Base-by-base conservation (phyloP, 2,888 invertebrate species). In the Synergus umbraculus region DNA sequence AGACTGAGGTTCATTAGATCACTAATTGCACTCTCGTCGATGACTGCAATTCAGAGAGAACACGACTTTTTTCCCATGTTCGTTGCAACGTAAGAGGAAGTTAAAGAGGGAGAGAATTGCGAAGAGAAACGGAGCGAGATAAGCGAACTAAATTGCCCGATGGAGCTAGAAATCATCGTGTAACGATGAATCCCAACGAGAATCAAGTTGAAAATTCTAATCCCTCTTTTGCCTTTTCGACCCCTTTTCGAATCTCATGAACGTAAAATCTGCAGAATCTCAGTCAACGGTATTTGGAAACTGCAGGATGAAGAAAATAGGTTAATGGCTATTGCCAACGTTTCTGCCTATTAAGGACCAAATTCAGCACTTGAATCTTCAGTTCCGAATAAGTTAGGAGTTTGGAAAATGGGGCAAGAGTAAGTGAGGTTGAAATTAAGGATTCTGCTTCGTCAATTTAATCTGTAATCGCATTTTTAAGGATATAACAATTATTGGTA, bases 71-170 rank as follows among this genome's bases (percentile, higher is more conserved):
- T 67, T 69, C 46, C 29, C 41, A 37, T 37, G 54, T 73, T 73
- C 73, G n/a, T 73, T 54, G 54, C 73, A 73, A 73, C 73, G 37
- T 73, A 54, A 54, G 73, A 54, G 54, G 41, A 37, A 73, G 73
- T 49, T 54, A 73, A 73, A 73, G 54, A 73, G 73, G 49, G 54
- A 73, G 37, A 41, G 46, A 73, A 73, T 73, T 73, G 54, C 10
- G 73, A 54, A 54, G 73, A 73, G 73, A 73, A 73, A 54, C 54
- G 73, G 73, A 54, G 73, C 73, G 73, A n/a, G 73, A 73, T 73
- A 73, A 73, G 73, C 73, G 73, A 41, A 29, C 37, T 37, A 54
- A 73, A 73, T 73, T 73, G 73, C 73, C 54, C 54, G 73, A 54
- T 73, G 54, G 54, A 73, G 54, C 73, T 49, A 54, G 54, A 73